These are phyloP conservation scores for Hylaeus volcanicus DNA, from an alignment of 1,140 invertebrate species.

Conservation along the genomic window DNA sequence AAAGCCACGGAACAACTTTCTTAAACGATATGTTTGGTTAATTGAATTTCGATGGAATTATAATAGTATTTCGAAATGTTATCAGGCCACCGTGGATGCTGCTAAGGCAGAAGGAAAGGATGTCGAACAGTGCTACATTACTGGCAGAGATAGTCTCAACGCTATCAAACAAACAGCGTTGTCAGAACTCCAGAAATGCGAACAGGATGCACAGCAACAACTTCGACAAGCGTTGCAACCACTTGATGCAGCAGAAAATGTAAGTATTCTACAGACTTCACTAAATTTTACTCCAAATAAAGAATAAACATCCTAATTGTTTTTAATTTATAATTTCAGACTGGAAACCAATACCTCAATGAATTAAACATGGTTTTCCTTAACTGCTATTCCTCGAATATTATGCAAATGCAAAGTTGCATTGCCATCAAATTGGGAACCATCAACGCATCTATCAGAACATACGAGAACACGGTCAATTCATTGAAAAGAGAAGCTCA, in stretches of 20 bases:
- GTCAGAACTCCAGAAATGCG: neutral
- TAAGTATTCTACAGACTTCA: neutral
- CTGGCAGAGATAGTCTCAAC: neutral
- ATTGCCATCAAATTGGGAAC: neutral
- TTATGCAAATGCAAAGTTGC: constrained; percentile 4
- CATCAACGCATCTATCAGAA: neutral
- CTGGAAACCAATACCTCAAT: neutral
- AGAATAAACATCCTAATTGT: neutral
- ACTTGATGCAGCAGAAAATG: neutral
- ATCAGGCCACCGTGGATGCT: constrained; percentile 26
- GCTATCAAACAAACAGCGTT: neutral
- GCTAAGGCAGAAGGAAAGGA: constrained; percentile 31
- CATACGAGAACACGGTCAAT: neutral
- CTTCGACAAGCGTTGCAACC: neutral
- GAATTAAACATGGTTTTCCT: constrained; percentile 1
- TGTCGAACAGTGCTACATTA: constrained; percentile 28
- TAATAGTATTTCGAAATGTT: neutral
- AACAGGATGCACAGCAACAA: neutral
- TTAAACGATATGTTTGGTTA: neutral
- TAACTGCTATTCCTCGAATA: constrained; percentile 10
- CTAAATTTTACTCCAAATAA: no score
- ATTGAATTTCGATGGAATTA: neutral
- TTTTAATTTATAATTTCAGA: constrained; percentile 3
- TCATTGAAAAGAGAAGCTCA: neutral
- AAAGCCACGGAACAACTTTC: no score